Percentiles rank a stretch among this genome's conserved stretches.
Evolutionary conservation across 2,797 vertebrate genomes (phyloP).

Genomic region (Cyclopterus lumpus): DNA sequence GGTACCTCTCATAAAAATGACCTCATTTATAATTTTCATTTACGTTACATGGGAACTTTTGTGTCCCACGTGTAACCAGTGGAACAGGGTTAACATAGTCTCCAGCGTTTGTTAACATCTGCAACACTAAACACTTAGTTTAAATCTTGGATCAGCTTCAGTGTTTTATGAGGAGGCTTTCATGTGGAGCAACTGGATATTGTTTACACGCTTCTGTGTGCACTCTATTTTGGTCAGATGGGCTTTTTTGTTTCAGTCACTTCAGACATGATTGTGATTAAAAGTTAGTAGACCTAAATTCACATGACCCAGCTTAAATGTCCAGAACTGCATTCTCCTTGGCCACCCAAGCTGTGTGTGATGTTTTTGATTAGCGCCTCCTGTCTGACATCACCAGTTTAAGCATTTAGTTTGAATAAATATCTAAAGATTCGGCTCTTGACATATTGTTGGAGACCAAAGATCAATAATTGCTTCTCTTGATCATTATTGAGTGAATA

Average conservation of each 20-base stretch:
- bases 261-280: neutral
- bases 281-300: neutral
- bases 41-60: neutral
- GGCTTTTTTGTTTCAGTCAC: neutral
- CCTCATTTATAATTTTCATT: neutral
- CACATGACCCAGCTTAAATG: neutral
- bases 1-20: neutral
- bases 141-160: neutral
- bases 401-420: neutral
- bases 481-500: neutral
- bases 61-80: neutral
- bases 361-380: neutral
- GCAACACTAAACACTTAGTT: neutral
- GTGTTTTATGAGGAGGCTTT: neutral
- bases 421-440: neutral
- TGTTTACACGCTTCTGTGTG: neutral
- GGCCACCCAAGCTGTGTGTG: neutral
- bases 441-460: neutral
- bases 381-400: neutral
- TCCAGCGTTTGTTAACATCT: neutral
- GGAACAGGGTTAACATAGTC: neutral
- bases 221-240: neutral
- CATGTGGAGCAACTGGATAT: neutral
- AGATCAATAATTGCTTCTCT: neutral
- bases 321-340: neutral